Conservation (phyloP, 2,797 vertebrate species). For the Balearica regulorum region DNA sequence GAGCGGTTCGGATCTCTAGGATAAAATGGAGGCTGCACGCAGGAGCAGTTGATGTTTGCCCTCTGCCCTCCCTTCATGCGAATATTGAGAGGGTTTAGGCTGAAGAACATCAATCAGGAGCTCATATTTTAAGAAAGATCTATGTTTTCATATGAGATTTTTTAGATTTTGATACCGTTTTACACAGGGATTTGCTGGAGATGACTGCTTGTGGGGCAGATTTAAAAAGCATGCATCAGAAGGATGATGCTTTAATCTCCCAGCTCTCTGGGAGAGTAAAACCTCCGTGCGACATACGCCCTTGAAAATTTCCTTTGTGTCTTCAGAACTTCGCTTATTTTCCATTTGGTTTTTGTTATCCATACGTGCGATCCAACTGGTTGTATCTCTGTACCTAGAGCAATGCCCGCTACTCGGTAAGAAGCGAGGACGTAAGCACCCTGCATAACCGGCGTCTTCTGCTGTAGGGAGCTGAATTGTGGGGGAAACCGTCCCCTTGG, state of each 20-base stretch:
- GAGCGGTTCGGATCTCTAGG: neutral
- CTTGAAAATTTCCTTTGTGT: neutral
- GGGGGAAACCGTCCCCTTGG: neutral
- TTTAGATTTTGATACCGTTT: neutral
- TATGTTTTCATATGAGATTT: rapidly evolving
- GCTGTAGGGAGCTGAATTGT: neutral
- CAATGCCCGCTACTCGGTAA: neutral
- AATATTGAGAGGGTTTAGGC: neutral
- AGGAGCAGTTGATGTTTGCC: neutral
- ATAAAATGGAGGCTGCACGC: neutral
- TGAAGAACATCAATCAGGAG: neutral
- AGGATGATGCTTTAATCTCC: neutral
- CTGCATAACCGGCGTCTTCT: neutral
- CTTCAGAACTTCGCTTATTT: neutral
- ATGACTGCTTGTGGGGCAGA: neutral
- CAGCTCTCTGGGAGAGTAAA: neutral
- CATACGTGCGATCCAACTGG: rapidly evolving
- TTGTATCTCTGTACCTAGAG: neutral
- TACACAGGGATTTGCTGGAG: neutral
- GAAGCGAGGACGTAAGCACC: neutral
- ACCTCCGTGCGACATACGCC: rapidly evolving
- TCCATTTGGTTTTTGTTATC: neutral
- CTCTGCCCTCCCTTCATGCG: neutral
- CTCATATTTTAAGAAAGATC: neutral
- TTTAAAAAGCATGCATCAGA: neutral